Evolutionary conservation across 2,113 vertebrate species (phyloP).

Genomic region (Malurus cyaneus): DNA sequence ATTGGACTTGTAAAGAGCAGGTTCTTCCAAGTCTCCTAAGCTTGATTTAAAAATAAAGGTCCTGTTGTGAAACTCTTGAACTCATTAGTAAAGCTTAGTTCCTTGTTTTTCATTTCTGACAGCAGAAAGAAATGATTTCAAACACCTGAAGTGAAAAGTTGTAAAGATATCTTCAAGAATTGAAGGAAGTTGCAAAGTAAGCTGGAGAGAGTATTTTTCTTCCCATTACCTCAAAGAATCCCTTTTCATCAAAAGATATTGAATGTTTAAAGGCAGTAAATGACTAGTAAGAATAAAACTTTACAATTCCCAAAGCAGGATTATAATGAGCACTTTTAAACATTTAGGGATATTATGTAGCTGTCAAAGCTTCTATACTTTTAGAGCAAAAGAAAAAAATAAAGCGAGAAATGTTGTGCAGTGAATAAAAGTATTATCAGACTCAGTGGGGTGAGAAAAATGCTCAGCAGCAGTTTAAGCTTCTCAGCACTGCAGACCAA

Average conservation of each 20-base stretch:
- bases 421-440: not conserved
- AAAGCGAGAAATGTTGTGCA: not conserved
- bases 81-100: not conserved
- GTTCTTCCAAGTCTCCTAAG: not conserved
- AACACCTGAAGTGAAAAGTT: not conserved
- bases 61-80: not conserved
- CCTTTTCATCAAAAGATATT: not conserved
- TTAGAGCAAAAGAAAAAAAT: not conserved
- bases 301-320: not conserved
- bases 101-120: not conserved
- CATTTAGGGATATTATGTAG: not conserved
- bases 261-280: not conserved
- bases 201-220: not conserved
- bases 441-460: not conserved
- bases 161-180: not conserved
- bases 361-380: not conserved
- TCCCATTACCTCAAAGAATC: not conserved
- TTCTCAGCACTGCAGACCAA: not conserved
- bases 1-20: not conserved
- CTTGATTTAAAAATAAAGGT: not conserved
- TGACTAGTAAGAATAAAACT: not conserved
- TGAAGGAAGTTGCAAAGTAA: not conserved
- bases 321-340: not conserved
- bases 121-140: not conserved
- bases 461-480: not conserved